Evolutionary conservation across 2,888 invertebrate genomes (phyloP).

Genomic region (Drosophila bunnanda): DNA sequence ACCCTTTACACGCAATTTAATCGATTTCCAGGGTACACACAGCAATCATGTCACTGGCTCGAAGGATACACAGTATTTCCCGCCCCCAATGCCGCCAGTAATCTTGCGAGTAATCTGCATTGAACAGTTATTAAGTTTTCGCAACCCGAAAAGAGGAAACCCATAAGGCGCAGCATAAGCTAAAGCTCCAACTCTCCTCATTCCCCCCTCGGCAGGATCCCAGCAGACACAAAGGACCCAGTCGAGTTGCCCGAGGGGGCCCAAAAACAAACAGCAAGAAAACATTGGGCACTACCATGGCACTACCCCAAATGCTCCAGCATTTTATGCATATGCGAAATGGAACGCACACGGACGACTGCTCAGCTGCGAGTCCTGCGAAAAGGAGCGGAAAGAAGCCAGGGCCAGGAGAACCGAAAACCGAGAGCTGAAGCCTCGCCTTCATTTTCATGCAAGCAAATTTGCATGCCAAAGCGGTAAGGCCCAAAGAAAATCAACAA

Average conservation of each 20-base stretch:
- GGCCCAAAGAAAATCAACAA: slow-evolving; percentile 36
- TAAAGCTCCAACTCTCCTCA: not conserved
- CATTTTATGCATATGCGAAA: slow-evolving; percentile 67
- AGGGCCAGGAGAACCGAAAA: slow-evolving; percentile 9
- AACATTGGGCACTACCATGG: slow-evolving; percentile 16
- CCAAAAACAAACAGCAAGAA: slow-evolving; percentile 27
- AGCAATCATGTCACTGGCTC: slow-evolving; percentile 11
- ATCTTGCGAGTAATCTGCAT: slow-evolving; percentile 67
- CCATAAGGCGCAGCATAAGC: slow-evolving; percentile 32
- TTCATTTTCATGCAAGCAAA: slow-evolving; percentile 76
- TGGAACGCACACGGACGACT: slow-evolving; percentile 62
- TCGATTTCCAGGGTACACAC: slow-evolving; percentile 22
- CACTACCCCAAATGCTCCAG: slow-evolving; percentile 36
- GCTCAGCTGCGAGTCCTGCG: slow-evolving; percentile 36
- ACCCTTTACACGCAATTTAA: not conserved
- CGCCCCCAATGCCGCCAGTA: slow-evolving; percentile 29
- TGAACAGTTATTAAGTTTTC: slow-evolving; percentile 73
- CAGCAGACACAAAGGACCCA: slow-evolving; percentile 36
- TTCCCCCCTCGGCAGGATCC: slow-evolving; percentile 4
- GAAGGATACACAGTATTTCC: slow-evolving; percentile 1
- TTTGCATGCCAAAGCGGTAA: slow-evolving; percentile 74
- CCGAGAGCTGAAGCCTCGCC: slow-evolving; percentile 43
- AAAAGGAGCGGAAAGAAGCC: slow-evolving; percentile 14
- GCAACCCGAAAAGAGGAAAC: slow-evolving; percentile 47
- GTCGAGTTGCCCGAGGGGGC: slow-evolving; percentile 25